These are phyloP conservation scores for Tetrax tetrax DNA, from an alignment of 2,113 vertebrate genomes.

Conservation along the genomic window DNA sequence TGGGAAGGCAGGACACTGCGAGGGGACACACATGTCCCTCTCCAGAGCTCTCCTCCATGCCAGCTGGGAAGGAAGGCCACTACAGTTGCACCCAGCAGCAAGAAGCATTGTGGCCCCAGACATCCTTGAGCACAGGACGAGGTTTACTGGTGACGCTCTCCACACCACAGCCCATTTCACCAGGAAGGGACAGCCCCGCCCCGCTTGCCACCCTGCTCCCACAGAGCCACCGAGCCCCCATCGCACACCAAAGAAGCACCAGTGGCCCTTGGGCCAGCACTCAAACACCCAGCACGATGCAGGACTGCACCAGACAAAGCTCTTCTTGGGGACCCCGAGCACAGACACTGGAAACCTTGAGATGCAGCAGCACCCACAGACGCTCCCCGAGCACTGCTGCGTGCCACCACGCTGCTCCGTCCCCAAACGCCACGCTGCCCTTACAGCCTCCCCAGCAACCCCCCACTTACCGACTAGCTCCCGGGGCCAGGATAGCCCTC, in stretches of 20 bases:
- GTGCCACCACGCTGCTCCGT: fast-evolving
- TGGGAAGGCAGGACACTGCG: not conserved
- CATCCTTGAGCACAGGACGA: fast-evolving
- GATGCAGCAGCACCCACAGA: not conserved
- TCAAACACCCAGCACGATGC: not conserved
- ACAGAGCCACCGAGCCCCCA: not conserved
- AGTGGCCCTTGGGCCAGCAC: not conserved
- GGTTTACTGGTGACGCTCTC: not conserved
- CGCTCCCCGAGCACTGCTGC: fast-evolving
- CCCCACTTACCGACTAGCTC: not conserved
- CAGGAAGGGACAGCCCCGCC: not conserved
- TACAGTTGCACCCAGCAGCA: fast-evolving
- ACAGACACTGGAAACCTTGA: not conserved
- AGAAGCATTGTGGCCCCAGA: not conserved
- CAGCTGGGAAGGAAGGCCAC: not conserved
- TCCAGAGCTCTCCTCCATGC: not conserved
- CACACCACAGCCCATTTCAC: fast-evolving
- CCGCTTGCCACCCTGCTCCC: not conserved
- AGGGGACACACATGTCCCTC: fast-evolving
- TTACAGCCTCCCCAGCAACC: not conserved
- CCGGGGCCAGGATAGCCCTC: fast-evolving
- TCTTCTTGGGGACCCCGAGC: not conserved
- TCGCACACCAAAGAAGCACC: fast-evolving
- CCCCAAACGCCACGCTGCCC: not conserved
- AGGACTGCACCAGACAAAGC: not conserved